These are phyloP conservation scores for Lampropteryx suffumata DNA, from an alignment of 2,888 invertebrate species.

Conservation along the genomic window DNA sequence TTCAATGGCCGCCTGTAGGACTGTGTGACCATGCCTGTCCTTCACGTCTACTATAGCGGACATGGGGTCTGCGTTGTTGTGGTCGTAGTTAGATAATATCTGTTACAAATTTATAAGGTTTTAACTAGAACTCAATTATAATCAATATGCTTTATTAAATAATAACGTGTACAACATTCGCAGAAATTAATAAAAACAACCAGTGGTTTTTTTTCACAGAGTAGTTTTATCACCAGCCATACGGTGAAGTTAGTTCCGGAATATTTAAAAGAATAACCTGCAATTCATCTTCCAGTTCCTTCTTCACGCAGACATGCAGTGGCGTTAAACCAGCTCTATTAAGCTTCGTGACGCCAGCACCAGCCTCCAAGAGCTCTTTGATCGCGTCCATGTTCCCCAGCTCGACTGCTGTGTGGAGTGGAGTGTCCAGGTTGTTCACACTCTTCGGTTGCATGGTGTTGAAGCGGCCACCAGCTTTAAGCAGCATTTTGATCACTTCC, in stretches of 20 bases:
- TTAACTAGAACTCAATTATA: too few species aligned
- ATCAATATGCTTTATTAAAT: too few species aligned
- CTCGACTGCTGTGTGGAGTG: conserved; percentile 79
- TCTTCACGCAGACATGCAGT: conserved; percentile 76
- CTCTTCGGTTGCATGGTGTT: conserved; percentile 45
- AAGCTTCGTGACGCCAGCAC: conserved; percentile 63
- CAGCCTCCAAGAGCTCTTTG: conserved; percentile 63
- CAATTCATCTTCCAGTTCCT: conserved; percentile 65
- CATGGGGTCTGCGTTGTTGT: conserved; percentile 61
- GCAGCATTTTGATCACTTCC: conserved; percentile 55
- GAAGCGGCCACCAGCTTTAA: conserved; percentile 52
- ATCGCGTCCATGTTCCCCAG: conserved; percentile 69
- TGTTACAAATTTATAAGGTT: conserved; percentile 29
- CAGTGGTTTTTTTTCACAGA: too few species aligned
- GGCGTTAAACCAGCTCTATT: conserved; percentile 75
- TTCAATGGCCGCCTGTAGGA: conserved; percentile 77
- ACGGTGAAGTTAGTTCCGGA: too few species aligned
- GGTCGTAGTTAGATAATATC: conserved; percentile 65
- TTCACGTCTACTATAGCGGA: conserved; percentile 70
- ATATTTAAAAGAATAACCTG: conserved; percentile 44
- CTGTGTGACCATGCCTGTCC: conserved; percentile 75
- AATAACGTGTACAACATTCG: too few species aligned
- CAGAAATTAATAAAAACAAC: too few species aligned
- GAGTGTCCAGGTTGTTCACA: conserved; percentile 54
- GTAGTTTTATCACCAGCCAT: too few species aligned